Conservation (phyloP, 2,113 vertebrate species). For the Cebidichthys violaceus region DNA sequence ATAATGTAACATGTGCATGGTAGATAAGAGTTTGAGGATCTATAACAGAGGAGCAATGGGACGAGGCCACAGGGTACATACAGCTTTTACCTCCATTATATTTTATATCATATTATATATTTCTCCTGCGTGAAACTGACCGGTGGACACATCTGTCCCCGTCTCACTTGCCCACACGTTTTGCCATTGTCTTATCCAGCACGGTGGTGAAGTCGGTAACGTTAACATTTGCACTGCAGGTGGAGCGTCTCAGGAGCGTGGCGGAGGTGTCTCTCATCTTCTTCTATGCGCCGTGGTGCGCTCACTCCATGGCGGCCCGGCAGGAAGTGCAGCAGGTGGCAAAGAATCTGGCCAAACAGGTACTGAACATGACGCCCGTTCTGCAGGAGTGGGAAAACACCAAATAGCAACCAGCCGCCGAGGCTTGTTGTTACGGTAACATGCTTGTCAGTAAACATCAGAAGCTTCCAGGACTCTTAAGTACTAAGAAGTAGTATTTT, state of each 20-base stretch:
- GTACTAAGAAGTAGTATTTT: background rate
- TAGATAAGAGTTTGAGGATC: background rate
- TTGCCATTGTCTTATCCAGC: background rate
- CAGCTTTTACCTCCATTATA: no score
- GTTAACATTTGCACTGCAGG: constrained; percentile 44
- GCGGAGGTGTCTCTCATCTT: constrained; percentile 91
- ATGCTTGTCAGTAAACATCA: background rate
- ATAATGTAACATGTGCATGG: background rate
- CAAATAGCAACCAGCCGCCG: background rate
- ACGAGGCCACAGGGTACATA: background rate
- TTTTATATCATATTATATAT: no score
- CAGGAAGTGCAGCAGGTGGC: constrained; percentile 91
- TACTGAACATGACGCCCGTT: constrained; percentile 56
- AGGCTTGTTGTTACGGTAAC: background rate
- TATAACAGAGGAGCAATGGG: background rate
- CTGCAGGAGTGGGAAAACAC: background rate
- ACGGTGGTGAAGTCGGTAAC: background rate
- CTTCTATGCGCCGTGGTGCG: constrained; percentile 97
- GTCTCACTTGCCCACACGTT: background rate
- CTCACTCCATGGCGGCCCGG: constrained; percentile 91
- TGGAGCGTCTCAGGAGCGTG: constrained; percentile 86
- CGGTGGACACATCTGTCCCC: no score
- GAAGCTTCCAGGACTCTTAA: background rate
- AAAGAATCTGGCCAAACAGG: constrained; percentile 90
- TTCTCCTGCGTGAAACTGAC: no score